Evolutionary conservation across 2,888 invertebrate genomes (phyloP).

Genomic region (Pediacus dermestoides): DNA sequence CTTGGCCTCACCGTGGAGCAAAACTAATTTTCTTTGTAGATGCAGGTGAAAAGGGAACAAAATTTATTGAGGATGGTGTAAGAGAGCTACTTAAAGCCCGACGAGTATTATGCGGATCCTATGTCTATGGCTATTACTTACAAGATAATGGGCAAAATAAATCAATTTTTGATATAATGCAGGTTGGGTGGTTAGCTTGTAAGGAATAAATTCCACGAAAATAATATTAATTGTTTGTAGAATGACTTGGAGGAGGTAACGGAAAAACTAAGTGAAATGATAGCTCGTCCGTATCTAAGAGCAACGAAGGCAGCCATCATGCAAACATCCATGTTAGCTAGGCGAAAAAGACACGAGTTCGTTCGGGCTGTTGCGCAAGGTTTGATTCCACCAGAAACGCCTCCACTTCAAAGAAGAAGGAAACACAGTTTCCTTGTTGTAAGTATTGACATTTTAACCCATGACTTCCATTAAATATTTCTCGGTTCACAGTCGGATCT

Average conservation of each 20-base stretch:
- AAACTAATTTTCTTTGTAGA: conserved; percentile 34
- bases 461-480: conserved; percentile 5
- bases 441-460: conserved; percentile 24
- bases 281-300: conserved; percentile 60
- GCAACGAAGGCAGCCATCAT: conserved; percentile 61
- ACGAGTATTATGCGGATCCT: conserved; percentile 62
- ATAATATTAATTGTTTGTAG: conserved; percentile 42
- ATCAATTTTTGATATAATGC: conserved; percentile 66
- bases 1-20: no score
- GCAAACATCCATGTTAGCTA: conserved; percentile 57
- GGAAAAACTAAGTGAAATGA: conserved; percentile 63
- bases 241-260: conserved; percentile 65
- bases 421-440: conserved; percentile 52
- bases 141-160: conserved; percentile 64
- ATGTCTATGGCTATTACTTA: conserved; percentile 66
- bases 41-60: conserved; percentile 48
- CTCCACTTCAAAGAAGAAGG: conserved; percentile 56
- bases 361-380: conserved; percentile 59
- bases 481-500: conserved; percentile 41
- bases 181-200: conserved; percentile 50
- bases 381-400: conserved; percentile 58
- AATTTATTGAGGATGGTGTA: conserved; percentile 63
- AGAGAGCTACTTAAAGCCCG: conserved; percentile 61
- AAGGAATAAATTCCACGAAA: neutral
- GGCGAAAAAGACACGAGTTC: conserved; percentile 61